Conservation (phyloP, 2,113 vertebrate genomes). For the Acanthochromis polyacanthus region DNA sequence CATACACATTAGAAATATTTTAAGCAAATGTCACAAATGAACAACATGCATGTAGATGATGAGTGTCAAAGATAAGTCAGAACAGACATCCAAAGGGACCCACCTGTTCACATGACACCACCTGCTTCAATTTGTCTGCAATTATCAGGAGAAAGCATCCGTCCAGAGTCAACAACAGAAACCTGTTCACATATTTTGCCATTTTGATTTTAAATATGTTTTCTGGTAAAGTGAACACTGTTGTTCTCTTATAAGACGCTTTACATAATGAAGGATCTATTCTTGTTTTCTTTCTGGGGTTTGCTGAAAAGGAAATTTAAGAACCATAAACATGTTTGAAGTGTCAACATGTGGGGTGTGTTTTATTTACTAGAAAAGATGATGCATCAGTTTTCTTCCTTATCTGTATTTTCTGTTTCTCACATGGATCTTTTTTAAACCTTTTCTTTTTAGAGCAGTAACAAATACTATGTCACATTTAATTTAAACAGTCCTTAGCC, state of each 20-base stretch:
- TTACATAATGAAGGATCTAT: not conserved
- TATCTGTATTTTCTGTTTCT: not conserved
- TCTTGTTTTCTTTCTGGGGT: not conserved
- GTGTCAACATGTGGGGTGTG: conserved; percentile 61
- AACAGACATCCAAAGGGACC: not conserved
- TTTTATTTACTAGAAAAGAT: conserved; percentile 11
- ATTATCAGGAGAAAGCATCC: not conserved
- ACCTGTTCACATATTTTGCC: not conserved
- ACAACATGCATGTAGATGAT: not conserved
- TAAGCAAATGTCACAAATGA: not conserved
- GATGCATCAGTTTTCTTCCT: conserved; percentile 27
- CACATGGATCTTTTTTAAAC: not conserved
- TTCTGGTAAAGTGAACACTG: not conserved
- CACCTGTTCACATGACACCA: not conserved
- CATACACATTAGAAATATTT: not conserved
- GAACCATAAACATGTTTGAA: conserved; percentile 59
- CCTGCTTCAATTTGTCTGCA: not conserved
- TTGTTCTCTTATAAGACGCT: not conserved
- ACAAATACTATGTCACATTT: not conserved
- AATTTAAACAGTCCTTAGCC: no score
- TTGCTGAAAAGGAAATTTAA: conserved; percentile 4
- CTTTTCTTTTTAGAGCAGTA: not conserved
- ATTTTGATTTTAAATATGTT: not conserved
- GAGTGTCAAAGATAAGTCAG: not conserved
- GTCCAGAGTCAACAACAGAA: not conserved